phyloP scores from a whole-genome alignment of 2,888 invertebrate genomes.

The Leucophora obtusa region DNA sequence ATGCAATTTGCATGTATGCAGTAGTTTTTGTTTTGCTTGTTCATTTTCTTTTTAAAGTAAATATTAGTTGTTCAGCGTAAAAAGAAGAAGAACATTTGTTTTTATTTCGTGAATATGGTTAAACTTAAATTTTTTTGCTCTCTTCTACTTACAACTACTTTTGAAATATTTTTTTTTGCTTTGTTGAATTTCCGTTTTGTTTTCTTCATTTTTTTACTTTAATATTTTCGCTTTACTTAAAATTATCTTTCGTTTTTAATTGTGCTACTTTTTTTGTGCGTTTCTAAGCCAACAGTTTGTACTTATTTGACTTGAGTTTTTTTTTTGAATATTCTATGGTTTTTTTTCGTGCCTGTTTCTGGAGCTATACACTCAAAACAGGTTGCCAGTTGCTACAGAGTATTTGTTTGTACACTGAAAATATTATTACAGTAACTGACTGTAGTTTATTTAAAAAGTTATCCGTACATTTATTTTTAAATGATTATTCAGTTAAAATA shows the following conservation, averaged over 20 bases:
- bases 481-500: no score
- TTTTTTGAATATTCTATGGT: no score
- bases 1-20: slow-evolving; percentile 17
- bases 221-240: background rate
- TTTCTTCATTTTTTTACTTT: background rate
- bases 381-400: no score
- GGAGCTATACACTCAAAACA: no score
- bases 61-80: slow-evolving; percentile 5
- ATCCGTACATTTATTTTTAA: no score
- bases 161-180: background rate
- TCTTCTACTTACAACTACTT: background rate
- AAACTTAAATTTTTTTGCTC: background rate
- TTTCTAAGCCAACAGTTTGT: background rate
- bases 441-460: no score
- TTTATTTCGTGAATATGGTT: background rate
- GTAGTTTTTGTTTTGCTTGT: slow-evolving; percentile 1
- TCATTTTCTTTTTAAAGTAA: slow-evolving; percentile 11
- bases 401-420: no score
- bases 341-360: no score
- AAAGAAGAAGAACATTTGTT: background rate
- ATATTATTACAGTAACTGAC: no score
- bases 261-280: background rate
- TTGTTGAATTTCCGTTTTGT: background rate
- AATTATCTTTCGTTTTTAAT: background rate
- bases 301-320: background rate